A percentile compares a stretch with the other conserved stretches of the same genome.
These are phyloP conservation scores for Agrotis clavis DNA, from an alignment of 2,888 invertebrate species.

Conservation along the genomic window DNA sequence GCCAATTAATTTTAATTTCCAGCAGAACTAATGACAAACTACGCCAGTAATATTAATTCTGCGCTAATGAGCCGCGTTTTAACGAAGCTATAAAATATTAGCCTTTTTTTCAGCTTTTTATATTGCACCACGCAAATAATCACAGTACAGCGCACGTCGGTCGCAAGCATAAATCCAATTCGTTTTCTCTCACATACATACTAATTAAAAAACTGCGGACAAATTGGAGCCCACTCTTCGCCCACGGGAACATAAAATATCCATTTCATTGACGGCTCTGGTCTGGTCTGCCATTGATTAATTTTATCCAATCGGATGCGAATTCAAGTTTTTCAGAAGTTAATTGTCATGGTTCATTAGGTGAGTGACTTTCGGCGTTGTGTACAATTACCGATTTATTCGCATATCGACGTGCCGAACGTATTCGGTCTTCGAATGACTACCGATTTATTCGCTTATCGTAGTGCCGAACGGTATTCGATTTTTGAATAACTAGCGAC, in stretches of 20 bases:
- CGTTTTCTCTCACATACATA: constrained; percentile 87
- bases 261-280: constrained; percentile 84
- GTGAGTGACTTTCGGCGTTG: constrained; percentile 70
- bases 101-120: constrained; percentile 66
- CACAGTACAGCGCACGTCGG: constrained; percentile 67
- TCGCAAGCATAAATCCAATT: constrained; percentile 83
- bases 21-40: constrained; percentile 61
- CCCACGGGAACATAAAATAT: constrained; percentile 90
- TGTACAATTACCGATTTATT: constrained; percentile 64
- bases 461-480: constrained; percentile 39
- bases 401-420: constrained; percentile 29
- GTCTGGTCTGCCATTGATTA: constrained; percentile 84
- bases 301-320: constrained; percentile 87
- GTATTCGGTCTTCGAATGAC: constrained; percentile 37
- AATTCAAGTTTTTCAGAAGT: constrained; percentile 85
- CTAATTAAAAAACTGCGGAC: constrained; percentile 90
- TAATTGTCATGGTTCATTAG: constrained; percentile 86
- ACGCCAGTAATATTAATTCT: constrained; percentile 63
- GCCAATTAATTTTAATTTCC: constrained; percentile 66
- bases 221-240: constrained; percentile 87
- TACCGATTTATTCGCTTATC: constrained; percentile 42
- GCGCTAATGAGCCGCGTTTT: constrained; percentile 66
- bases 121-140: constrained; percentile 68
- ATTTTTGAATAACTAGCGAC: constrained; percentile 34
- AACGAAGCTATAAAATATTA: constrained; percentile 68